Conservation (phyloP, 2,888 invertebrate genomes). For the Drosophila limbata region DNA sequence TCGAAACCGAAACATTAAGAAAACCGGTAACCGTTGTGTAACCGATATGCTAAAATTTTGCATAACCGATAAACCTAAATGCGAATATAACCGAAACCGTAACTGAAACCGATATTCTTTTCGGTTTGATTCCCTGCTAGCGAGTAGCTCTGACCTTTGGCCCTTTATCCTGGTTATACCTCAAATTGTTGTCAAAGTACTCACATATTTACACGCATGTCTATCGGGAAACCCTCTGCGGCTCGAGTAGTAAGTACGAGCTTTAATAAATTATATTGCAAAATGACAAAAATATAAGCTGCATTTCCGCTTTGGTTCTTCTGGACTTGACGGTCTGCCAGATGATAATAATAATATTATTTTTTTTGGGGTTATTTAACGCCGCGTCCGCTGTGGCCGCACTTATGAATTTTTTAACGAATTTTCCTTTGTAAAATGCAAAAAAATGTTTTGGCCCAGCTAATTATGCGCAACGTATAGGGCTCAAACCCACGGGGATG, state of each 20-base stretch:
- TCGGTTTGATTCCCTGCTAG: not conserved
- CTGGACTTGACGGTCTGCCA: not conserved
- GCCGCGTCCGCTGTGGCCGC: constrained; percentile 6
- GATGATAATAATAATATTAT: constrained; percentile 11
- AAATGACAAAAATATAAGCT: constrained; percentile 60
- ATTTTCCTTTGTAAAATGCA: constrained; percentile 55
- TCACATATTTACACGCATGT: too few species aligned
- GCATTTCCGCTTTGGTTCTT: constrained; percentile 8
- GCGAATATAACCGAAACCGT: too few species aligned
- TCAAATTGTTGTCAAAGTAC: not conserved
- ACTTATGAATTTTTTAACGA: constrained; percentile 67
- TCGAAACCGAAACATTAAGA: too few species aligned
- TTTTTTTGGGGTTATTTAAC: constrained; percentile 9
- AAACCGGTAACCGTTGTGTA: too few species aligned
- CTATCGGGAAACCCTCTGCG: not conserved
- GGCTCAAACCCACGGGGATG: constrained; percentile 51
- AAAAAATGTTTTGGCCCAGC: constrained; percentile 65
- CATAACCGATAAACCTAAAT: too few species aligned
- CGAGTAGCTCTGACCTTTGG: not conserved
- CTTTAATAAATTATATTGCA: constrained; percentile 77
- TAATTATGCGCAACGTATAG: constrained; percentile 74
- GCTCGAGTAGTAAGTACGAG: constrained; percentile 63
- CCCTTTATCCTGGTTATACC: not conserved
- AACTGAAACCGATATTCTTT: too few species aligned
- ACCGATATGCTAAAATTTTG: too few species aligned